Evolutionary conservation across 2,888 invertebrate genomes (phyloP).

Genomic region (Drosophila affinis): DNA sequence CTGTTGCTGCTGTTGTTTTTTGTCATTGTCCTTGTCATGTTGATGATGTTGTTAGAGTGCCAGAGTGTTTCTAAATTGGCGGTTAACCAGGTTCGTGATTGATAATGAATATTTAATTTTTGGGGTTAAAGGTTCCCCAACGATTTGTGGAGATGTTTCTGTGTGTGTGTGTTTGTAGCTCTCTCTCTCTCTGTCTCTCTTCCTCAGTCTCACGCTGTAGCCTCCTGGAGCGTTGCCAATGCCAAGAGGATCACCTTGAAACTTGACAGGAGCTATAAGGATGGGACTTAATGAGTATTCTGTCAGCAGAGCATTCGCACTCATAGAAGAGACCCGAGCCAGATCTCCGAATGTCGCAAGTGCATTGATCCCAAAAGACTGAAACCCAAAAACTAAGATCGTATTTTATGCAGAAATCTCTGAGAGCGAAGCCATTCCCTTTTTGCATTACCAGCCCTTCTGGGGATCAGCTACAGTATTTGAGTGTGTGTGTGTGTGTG

Average conservation of each 20-base stretch:
- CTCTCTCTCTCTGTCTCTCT: no score
- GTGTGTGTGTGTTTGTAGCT: no score
- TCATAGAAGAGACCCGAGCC: conserved; percentile 14
- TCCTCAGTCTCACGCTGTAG: no score
- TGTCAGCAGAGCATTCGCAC: background rate
- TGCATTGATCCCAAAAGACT: conserved; percentile 38
- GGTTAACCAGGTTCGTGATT: conserved; percentile 47
- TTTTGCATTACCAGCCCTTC: background rate
- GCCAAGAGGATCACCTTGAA: background rate
- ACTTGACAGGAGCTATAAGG: background rate
- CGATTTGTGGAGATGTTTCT: background rate
- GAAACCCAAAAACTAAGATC: conserved; percentile 16
- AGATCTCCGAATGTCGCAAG: conserved; percentile 32
- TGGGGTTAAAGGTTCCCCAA: background rate
- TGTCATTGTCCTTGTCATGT: conserved; percentile 2
- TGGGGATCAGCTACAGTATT: background rate
- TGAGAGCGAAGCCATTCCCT: background rate
- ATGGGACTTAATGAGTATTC: no score
- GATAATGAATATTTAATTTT: conserved; percentile 41
- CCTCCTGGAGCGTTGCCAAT: background rate
- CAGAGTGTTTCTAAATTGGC: conserved; percentile 44
- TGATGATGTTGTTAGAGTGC: conserved; percentile 9
- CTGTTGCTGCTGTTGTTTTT: background rate
- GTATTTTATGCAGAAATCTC: background rate
- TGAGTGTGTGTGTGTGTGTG: background rate